Base-by-base conservation (phyloP, 2,888 invertebrate genomes). In the Nomada lathburiana region DNA sequence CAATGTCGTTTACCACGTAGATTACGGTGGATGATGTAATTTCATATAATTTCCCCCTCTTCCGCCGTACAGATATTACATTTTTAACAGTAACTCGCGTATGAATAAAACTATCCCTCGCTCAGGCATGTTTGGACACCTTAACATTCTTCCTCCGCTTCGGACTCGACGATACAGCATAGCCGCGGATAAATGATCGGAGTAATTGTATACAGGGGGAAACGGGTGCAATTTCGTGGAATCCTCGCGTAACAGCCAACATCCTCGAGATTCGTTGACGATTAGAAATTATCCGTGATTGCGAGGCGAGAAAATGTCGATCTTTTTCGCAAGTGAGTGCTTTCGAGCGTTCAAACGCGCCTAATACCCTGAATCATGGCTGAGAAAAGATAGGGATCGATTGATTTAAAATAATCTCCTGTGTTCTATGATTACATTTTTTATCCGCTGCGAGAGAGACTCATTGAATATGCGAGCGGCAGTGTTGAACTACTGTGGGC, bases 1-100 rank as follows among this genome's bases (percentile, higher is more conserved):
- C 42, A 2, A 29, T 53, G 10, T 44, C 52, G 55, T 16, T 63
- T 69, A 63, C 52, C 68, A 3, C 26, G 53, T n/a, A 70, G 70
- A 76, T 80, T 76, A 62, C 50, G 16, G 18, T 36, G 20, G 53
- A 70, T 60, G 64, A 76, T 70, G 76, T 76, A 80, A 76, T 80
- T 76, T 70, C 63, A 36, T 64, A 47, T 60, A 76, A 80, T 80
- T 65, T 76, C 36, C 69, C 63, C 36, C 60, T 76, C 53, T 26
- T 55, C 29, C 36, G 10, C 2, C 55, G 5, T 18, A 53, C 36
- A 23, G 20, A 42, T 42, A 18, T 47, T 59, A 42, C 0, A 59
- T 50, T 50, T 64, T 59, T 65, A 57, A 42, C 63, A 20, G 16
- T 44, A 23, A 4, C 50, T n/a, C 44, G 75, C 42, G 16, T 50